phyloP scores from a whole-genome alignment of 53 echinoderm and acorn worm genomes.

The Antedon mediterranea region DNA sequence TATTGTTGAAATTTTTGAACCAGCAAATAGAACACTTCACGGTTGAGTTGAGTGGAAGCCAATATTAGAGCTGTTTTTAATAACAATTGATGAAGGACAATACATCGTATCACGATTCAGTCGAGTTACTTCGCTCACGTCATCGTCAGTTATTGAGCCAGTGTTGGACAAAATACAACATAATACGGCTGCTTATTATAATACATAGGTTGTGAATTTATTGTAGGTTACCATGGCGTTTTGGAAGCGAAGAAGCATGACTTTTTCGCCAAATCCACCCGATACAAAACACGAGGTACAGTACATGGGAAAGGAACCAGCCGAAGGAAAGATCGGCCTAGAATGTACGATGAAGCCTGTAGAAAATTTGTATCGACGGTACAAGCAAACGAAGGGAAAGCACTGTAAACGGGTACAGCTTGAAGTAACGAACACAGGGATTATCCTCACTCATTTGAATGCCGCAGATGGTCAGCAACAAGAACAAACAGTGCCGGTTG shows the following conservation, averaged over 20 bases:
- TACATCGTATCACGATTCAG: not conserved
- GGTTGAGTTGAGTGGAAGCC: not conserved
- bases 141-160: not conserved
- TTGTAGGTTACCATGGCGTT: slow-evolving; percentile 52
- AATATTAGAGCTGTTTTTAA: not conserved
- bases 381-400: slow-evolving; percentile 41
- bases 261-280: slow-evolving; percentile 36
- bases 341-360: slow-evolving; percentile 46
- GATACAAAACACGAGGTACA: slow-evolving; percentile 26
- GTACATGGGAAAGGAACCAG: slow-evolving; percentile 39
- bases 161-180: not conserved
- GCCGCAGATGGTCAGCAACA: slow-evolving; percentile 4
- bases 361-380: slow-evolving; percentile 36
- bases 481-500: slow-evolving; percentile 12
- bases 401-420: slow-evolving; percentile 32
- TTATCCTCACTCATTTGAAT: slow-evolving; percentile 31
- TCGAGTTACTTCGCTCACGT: not conserved
- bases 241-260: slow-evolving; percentile 52
- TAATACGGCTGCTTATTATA: not conserved
- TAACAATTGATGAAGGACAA: not conserved
- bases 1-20: not conserved
- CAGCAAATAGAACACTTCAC: not conserved
- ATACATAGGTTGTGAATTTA: not conserved
- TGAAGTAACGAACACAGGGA: slow-evolving; percentile 41
- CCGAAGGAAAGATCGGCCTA: slow-evolving; percentile 35